Evolutionary conservation across 2,113 vertebrate genomes (phyloP).

Genomic region (Pristiophorus japonicus): DNA sequence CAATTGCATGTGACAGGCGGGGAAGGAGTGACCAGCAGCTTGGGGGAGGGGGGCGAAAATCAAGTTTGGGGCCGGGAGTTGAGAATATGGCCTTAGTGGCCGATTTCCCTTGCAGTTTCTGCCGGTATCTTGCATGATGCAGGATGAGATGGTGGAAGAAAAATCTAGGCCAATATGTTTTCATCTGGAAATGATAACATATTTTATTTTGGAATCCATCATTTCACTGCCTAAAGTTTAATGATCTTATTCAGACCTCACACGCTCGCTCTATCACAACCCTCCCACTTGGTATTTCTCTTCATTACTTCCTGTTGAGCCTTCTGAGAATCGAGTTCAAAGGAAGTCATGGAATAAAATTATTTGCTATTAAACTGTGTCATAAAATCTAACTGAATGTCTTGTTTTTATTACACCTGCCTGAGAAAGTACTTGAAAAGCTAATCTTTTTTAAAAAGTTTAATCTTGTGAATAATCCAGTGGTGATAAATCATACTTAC

Average conservation of each 20-base stretch:
- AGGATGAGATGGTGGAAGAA: not conserved
- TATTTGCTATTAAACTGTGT: not conserved
- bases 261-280: not conserved
- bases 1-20: not conserved
- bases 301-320: not conserved
- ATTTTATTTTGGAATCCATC: constrained; percentile 15
- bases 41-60: not conserved
- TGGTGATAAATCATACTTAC: not conserved
- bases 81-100: not conserved
- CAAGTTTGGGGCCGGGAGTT: not conserved
- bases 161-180: not conserved
- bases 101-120: not conserved
- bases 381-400: constrained; percentile 23
- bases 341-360: not conserved
- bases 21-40: not conserved
- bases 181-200: not conserved
- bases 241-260: not conserved
- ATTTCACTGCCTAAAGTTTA: not conserved
- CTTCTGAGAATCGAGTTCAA: not conserved
- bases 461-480: not conserved
- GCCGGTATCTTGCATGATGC: not conserved
- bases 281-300: not conserved
- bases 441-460: not conserved
- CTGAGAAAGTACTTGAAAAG: not conserved
- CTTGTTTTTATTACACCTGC: constrained; percentile 15